These are phyloP conservation scores for Poeciliopsis gracilis DNA, from an alignment of 2,797 vertebrate genomes.

Conservation along the genomic window DNA sequence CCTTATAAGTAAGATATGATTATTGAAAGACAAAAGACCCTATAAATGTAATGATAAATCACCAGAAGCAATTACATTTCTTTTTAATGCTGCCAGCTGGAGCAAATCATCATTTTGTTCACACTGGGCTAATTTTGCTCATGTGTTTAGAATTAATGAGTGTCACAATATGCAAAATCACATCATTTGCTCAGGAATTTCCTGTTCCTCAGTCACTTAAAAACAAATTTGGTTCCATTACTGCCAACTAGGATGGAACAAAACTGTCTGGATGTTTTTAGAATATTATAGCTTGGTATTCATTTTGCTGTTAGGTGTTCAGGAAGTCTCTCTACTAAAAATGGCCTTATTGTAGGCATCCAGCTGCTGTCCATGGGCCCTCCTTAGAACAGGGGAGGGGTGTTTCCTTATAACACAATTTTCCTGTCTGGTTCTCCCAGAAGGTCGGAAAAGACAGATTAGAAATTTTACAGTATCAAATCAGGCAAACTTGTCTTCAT, in stretches of 20 bases:
- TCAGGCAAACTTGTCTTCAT: neutral
- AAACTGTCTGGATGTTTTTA: constrained; percentile 17
- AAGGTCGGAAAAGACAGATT: constrained; percentile 65
- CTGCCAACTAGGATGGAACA: constrained; percentile 14
- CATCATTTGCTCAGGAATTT: constrained; percentile 33
- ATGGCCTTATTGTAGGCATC: constrained; percentile 37
- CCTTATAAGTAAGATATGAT: neutral
- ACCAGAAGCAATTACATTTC: constrained; percentile 49
- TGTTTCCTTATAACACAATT: constrained; percentile 38
- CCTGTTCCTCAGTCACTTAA: constrained; percentile 16
- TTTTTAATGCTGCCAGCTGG: constrained; percentile 58
- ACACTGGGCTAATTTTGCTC: constrained; percentile 53
- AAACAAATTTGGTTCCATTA: constrained; percentile 28
- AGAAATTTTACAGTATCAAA: neutral
- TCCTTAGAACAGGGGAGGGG: constrained; percentile 7
- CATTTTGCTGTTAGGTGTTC: constrained; percentile 1
- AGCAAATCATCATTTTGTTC: constrained; percentile 56
- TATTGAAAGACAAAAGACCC: constrained; percentile 13
- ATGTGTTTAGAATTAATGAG: constrained; percentile 54
- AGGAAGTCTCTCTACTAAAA: constrained; percentile 42
- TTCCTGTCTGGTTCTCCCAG: constrained; percentile 42
- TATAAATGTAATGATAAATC: constrained; percentile 37
- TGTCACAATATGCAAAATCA: constrained; percentile 41
- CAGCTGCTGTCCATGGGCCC: constrained; percentile 17
- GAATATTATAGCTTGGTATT: constrained; percentile 20